These are phyloP conservation scores for Anarrhichthys ocellatus DNA, from an alignment of 2,113 vertebrate species.

Conservation along the genomic window DNA sequence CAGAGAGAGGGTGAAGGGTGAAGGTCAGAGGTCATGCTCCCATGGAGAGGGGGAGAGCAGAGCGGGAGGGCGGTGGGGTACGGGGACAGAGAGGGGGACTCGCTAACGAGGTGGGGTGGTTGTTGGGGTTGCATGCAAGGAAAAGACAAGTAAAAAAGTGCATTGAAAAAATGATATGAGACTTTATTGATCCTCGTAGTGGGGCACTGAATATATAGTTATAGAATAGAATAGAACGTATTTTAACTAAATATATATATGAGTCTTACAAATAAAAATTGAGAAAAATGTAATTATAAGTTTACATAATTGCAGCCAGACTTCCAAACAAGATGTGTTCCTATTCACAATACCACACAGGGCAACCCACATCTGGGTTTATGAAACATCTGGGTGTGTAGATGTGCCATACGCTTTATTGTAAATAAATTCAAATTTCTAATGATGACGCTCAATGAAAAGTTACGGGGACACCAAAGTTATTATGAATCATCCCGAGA, in stretches of 20 bases:
- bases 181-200: background rate
- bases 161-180: background rate
- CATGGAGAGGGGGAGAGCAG: slow-evolving; percentile 49
- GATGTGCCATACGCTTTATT: background rate
- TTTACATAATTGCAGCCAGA: no score
- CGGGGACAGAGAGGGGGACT: slow-evolving; percentile 24
- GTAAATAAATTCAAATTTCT: background rate
- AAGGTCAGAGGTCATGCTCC: slow-evolving; percentile 74
- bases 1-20: slow-evolving; percentile 72
- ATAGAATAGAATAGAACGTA: background rate
- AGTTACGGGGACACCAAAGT: background rate
- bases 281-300: no score
- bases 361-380: background rate
- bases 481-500: background rate
- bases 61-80: slow-evolving; percentile 24
- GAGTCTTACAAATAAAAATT: no score
- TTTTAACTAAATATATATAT: background rate
- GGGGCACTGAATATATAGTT: background rate
- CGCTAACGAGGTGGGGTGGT: slow-evolving; percentile 62
- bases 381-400: background rate
- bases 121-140: background rate
- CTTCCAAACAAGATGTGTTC: background rate
- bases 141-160: background rate
- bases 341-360: background rate
- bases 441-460: background rate